These are phyloP conservation scores for Seira musarum DNA, from an alignment of 2,888 invertebrate genomes.

Conservation along the genomic window DNA sequence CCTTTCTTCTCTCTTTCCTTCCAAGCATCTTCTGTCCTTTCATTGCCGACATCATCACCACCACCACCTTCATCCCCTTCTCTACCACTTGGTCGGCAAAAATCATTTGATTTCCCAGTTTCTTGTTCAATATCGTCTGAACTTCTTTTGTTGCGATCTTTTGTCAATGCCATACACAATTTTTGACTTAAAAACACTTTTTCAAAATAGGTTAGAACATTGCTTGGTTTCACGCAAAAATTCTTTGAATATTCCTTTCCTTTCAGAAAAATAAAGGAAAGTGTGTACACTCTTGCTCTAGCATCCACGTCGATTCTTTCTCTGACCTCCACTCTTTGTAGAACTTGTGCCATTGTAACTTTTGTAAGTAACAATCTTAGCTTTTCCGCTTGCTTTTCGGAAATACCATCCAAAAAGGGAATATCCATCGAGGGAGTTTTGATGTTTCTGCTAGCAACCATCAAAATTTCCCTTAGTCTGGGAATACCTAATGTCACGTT, in stretches of 20 bases:
- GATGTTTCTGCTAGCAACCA: constrained; percentile 94
- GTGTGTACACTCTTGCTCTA: constrained; percentile 78
- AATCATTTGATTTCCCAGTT: constrained; percentile 4
- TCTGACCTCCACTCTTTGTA: constrained; percentile 80
- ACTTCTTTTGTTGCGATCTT: constrained; percentile 76
- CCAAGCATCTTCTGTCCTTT: constrained; percentile 36
- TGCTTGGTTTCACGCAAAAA: constrained; percentile 80
- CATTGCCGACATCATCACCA: constrained; percentile 64
- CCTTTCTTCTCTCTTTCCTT: constrained; percentile 65
- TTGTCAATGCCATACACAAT: constrained; percentile 79
- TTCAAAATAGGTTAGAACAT: constrained; percentile 84
- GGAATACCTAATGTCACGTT: constrained; percentile 98
- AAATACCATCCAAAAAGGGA: constrained; percentile 79
- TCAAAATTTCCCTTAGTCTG: constrained; percentile 94
- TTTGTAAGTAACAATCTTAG: constrained; percentile 83
- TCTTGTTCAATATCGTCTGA: constrained; percentile 70
- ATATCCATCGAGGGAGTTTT: constrained; percentile 98
- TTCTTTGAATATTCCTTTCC: constrained; percentile 82
- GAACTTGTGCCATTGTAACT: constrained; percentile 84
- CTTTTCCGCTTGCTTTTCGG: constrained; percentile 78
- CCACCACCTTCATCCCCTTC: constrained; percentile 66
- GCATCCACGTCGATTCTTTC: constrained; percentile 73
- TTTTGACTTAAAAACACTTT: constrained; percentile 78
- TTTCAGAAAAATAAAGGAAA: constrained; percentile 84
- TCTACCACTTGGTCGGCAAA: constrained; percentile 29